phyloP scores from a whole-genome alignment of 1,140 invertebrate species.

The Ceratina calcarata region DNA sequence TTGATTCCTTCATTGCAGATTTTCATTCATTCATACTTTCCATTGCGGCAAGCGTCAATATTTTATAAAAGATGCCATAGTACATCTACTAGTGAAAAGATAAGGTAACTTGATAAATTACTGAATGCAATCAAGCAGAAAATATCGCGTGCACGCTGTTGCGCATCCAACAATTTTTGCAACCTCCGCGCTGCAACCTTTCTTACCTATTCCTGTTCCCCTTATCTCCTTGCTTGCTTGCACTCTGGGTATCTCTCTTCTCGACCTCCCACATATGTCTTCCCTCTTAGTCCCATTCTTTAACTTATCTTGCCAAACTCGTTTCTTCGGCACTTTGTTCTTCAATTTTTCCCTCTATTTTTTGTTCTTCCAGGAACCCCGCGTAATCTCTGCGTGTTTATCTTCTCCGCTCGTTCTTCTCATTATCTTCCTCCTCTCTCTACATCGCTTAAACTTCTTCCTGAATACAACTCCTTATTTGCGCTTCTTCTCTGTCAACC shows the following conservation, averaged over 20 bases:
- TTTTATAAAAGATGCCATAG: no score
- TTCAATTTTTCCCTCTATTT: neutral
- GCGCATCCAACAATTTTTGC: neutral
- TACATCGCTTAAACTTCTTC: neutral
- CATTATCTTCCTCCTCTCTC: neutral
- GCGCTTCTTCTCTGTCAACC: neutral
- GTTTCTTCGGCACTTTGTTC: neutral
- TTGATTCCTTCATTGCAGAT: no score
- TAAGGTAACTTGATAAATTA: neutral
- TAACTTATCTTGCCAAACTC: slow-evolving; percentile 4
- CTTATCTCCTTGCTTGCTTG: no score
- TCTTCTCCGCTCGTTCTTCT: neutral
- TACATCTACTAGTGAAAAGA: neutral
- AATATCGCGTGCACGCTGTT: neutral
- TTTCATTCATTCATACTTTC: no score
- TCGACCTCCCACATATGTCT: neutral
- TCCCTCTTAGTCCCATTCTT: neutral
- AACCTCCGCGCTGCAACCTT: neutral
- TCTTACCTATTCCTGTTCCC: neutral
- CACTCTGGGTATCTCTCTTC: neutral
- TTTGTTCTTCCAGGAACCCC: neutral
- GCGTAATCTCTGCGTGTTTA: neutral
- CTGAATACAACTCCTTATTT: neutral
- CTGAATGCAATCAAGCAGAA: neutral
- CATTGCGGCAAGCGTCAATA: no score